Conservation (phyloP, 2,113 vertebrate genomes). For the Suncus etruscus region DNA sequence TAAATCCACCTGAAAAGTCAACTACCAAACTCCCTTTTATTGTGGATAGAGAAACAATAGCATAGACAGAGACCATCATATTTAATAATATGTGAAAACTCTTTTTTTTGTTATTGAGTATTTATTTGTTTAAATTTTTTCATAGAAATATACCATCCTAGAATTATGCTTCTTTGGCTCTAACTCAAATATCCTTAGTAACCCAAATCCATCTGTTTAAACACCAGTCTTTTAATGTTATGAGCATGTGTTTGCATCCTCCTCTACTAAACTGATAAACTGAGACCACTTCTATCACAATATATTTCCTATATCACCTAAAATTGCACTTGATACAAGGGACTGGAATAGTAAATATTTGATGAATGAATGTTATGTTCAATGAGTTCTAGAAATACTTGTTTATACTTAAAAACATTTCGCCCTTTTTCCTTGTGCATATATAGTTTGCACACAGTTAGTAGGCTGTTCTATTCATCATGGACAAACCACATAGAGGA, state of each 20-base stretch:
- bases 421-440: neutral
- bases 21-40: neutral
- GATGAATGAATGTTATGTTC: neutral
- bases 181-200: neutral
- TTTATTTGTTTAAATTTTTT: neutral
- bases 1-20: neutral
- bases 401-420: neutral
- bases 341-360: neutral
- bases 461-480: neutral
- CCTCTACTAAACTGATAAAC: neutral
- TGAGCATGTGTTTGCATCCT: neutral
- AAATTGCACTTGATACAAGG: neutral
- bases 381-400: neutral
- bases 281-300: conserved; percentile 13
- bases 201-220: neutral
- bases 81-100: neutral
- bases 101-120: neutral
- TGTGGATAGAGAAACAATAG: neutral
- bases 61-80: neutral
- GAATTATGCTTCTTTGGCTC: neutral
- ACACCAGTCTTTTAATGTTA: neutral
- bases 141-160: conserved; percentile 2
- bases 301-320: conserved; percentile 23
- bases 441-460: neutral
- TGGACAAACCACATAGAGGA: neutral